Conservation (phyloP, 2,797 vertebrate genomes). For the Rhabdomys pumilio region DNA sequence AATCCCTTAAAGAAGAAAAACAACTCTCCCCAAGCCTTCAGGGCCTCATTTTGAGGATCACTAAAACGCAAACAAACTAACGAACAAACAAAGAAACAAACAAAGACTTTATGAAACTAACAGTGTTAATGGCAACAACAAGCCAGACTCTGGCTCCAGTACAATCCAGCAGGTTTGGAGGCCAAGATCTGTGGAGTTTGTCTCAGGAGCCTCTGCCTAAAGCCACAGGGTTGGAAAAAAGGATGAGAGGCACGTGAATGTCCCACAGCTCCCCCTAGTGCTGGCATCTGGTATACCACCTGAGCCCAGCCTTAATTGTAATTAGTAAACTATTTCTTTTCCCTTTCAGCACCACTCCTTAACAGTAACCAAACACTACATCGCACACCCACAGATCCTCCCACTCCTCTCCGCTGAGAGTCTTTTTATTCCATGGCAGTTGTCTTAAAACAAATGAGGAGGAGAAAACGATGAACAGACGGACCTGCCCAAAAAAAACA, state of each 20-base stretch:
- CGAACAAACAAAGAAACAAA: not conserved
- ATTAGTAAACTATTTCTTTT: not conserved
- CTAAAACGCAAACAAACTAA: slow-evolving; percentile 3
- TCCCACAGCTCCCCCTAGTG: not conserved
- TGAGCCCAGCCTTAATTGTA: not conserved
- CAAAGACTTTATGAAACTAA: not conserved
- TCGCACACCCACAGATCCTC: not conserved
- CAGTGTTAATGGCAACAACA: not conserved
- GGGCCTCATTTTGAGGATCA: slow-evolving; percentile 35
- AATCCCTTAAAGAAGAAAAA: slow-evolving; percentile 36
- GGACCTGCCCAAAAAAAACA: not conserved
- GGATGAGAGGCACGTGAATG: not conserved
- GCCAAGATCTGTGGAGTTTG: not conserved
- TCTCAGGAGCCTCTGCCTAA: not conserved
- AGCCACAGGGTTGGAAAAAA: not conserved
- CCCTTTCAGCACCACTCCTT: not conserved
- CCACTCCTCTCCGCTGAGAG: not conserved
- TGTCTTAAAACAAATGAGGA: not conserved
- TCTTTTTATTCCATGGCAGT: not conserved
- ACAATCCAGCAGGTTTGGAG: not conserved
- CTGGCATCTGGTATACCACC: not conserved
- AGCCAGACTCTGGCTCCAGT: not conserved
- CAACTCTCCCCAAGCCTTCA: slow-evolving; percentile 1
- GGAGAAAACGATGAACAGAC: not conserved
- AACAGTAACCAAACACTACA: not conserved